Conservation (phyloP, 2,797 vertebrate species). For the Rhinella marina region DNA sequence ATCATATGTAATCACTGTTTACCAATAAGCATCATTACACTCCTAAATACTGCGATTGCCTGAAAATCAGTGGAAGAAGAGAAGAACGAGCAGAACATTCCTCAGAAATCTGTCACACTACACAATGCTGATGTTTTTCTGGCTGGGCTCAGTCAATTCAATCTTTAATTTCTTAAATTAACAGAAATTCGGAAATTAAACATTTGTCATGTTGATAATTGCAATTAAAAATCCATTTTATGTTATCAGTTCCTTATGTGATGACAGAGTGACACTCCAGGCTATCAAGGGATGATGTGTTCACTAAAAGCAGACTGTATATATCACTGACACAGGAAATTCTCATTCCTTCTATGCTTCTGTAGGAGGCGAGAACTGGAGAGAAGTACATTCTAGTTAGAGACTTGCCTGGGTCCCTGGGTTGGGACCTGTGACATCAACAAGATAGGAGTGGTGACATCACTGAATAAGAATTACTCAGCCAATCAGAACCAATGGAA, state of each 20-base stretch:
- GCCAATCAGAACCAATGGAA: not conserved
- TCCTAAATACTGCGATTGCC: not conserved
- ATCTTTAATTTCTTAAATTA: constrained; percentile 25
- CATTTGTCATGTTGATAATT: constrained; percentile 30
- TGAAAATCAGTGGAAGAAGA: not conserved
- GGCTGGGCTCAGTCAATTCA: not conserved
- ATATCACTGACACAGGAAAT: not conserved
- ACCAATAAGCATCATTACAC: constrained; percentile 10
- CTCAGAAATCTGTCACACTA: not conserved
- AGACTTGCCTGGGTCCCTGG: not conserved
- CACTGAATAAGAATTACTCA: not conserved
- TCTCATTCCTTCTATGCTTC: not conserved
- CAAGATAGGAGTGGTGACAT: not conserved
- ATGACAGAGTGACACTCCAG: not conserved
- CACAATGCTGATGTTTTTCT: constrained; percentile 1
- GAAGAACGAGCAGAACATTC: not conserved
- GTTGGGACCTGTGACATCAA: not conserved
- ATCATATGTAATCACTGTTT: not conserved
- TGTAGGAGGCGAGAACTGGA: not conserved
- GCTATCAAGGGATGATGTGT: not conserved
- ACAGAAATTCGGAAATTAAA: constrained; percentile 29
- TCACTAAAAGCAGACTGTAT: not conserved
- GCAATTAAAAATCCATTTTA: constrained; percentile 32
- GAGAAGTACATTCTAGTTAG: not conserved
- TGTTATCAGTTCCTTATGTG: constrained; percentile 8